A percentile compares a stretch with the other conserved stretches of the same genome.
These are phyloP conservation scores for Distichodus sexfasciatus DNA, from an alignment of 2,797 vertebrate genomes.

Conservation along the genomic window DNA sequence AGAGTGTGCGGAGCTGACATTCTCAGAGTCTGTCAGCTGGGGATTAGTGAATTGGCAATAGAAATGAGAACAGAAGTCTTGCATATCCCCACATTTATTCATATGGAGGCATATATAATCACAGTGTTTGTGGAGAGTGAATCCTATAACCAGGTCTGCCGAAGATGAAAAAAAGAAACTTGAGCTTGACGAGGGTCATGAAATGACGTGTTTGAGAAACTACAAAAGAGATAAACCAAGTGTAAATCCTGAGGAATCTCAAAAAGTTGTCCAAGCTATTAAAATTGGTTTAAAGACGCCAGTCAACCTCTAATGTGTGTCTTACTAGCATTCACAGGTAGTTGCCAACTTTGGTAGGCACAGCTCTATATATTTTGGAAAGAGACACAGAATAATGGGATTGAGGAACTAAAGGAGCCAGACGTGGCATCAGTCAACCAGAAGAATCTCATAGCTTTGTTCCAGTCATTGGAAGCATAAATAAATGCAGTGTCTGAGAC, in stretches of 20 bases:
- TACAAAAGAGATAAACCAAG: too few relatives aligned
- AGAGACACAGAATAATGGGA: too few relatives aligned
- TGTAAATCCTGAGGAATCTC: too few relatives aligned
- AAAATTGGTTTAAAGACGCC: too few relatives aligned
- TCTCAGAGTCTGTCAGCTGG: slow-evolving; percentile 24
- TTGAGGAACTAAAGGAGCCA: too few relatives aligned
- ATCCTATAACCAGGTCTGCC: background rate
- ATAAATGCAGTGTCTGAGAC: slow-evolving; percentile 4
- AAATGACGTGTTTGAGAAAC: background rate
- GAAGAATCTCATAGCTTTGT: too few relatives aligned
- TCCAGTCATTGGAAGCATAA: slow-evolving; percentile 17
- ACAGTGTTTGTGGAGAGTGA: background rate
- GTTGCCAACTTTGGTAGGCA: too few relatives aligned
- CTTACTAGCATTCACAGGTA: too few relatives aligned
- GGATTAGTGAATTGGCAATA: slow-evolving; percentile 37
- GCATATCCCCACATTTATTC: slow-evolving; percentile 13
- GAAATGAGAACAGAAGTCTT: slow-evolving; percentile 31
- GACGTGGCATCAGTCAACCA: too few relatives aligned
- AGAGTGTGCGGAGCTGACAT: slow-evolving; percentile 20
- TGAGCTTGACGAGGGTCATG: background rate
- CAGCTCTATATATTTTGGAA: too few relatives aligned
- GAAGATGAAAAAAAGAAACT: slow-evolving; percentile 2
- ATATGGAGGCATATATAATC: slow-evolving; percentile 19
- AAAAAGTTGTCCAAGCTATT: too few relatives aligned
- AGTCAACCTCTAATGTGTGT: too few relatives aligned